These are phyloP conservation scores for Chrysemys picta DNA, from an alignment of 2,113 vertebrate genomes.

Conservation along the genomic window DNA sequence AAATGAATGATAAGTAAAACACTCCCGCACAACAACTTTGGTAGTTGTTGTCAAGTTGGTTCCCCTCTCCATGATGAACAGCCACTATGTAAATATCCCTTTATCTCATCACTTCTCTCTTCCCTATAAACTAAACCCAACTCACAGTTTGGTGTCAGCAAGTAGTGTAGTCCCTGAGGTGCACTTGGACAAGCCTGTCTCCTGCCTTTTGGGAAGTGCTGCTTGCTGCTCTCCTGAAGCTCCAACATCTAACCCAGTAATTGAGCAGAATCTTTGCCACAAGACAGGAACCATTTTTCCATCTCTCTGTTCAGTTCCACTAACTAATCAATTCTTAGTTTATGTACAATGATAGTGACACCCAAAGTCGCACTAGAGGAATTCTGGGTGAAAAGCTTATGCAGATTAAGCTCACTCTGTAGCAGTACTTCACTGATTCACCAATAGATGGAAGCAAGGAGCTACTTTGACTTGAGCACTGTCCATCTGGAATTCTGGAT, in stretches of 20 bases:
- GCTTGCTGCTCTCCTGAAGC: background rate
- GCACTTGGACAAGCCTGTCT: background rate
- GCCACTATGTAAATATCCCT: background rate
- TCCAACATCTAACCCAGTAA: background rate
- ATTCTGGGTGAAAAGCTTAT: background rate
- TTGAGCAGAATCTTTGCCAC: background rate
- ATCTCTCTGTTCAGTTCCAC: background rate
- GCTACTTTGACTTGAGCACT: background rate
- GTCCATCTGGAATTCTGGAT: background rate
- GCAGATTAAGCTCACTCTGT: background rate
- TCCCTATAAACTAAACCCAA: background rate
- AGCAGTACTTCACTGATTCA: background rate
- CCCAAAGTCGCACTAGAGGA: background rate
- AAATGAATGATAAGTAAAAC: background rate
- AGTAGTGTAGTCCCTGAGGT: background rate
- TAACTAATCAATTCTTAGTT: background rate
- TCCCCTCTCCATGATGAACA: background rate
- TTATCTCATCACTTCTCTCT: background rate
- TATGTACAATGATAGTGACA: background rate
- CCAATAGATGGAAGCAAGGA: background rate
- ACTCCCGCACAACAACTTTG: background rate
- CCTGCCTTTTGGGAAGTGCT: background rate
- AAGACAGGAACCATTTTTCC: background rate
- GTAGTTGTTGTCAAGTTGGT: background rate
- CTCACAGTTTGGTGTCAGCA: background rate